phyloP scores from a whole-genome alignment of 2,797 vertebrate species.

The Tapera naevia region DNA sequence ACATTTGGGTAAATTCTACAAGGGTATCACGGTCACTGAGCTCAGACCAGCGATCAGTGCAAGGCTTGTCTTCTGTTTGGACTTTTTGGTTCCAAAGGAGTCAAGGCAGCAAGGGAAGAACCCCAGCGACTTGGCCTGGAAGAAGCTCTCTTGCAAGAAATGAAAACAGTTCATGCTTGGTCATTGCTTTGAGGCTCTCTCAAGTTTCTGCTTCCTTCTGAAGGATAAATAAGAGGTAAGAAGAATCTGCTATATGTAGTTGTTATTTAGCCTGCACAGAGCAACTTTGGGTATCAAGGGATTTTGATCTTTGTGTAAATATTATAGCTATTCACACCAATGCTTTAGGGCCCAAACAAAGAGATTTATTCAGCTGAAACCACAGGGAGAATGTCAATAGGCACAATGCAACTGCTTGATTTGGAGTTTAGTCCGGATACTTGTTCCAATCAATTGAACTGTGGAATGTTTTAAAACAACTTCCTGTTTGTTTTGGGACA shows the following conservation, averaged over 20 bases:
- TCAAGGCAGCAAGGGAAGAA: constrained; percentile 19
- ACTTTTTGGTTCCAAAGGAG: neutral
- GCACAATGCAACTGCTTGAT: constrained; percentile 58
- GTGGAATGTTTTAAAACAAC: constrained; percentile 61
- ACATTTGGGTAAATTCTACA: neutral
- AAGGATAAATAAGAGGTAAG: constrained; percentile 60
- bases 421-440: constrained; percentile 43
- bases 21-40: neutral
- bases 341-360: constrained; percentile 53
- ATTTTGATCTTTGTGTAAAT: constrained; percentile 62
- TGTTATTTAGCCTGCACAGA: constrained; percentile 39
- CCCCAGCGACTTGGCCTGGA: constrained; percentile 1
- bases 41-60: neutral
- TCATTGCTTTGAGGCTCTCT: constrained; percentile 65
- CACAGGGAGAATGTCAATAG: constrained; percentile 63
- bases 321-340: constrained; percentile 41
- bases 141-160: constrained; percentile 17
- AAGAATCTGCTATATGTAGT: constrained; percentile 49
- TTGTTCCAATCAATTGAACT: constrained; percentile 52
- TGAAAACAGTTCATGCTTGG: constrained; percentile 39
- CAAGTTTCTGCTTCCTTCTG: constrained; percentile 62
- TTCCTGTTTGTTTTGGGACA: constrained; percentile 34
- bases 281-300: constrained; percentile 45
- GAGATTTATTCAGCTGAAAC: constrained; percentile 65
- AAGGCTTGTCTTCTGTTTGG: neutral